Evolutionary conservation across 2,797 vertebrate species (phyloP).

Genomic region (Gallinago solitaria): DNA sequence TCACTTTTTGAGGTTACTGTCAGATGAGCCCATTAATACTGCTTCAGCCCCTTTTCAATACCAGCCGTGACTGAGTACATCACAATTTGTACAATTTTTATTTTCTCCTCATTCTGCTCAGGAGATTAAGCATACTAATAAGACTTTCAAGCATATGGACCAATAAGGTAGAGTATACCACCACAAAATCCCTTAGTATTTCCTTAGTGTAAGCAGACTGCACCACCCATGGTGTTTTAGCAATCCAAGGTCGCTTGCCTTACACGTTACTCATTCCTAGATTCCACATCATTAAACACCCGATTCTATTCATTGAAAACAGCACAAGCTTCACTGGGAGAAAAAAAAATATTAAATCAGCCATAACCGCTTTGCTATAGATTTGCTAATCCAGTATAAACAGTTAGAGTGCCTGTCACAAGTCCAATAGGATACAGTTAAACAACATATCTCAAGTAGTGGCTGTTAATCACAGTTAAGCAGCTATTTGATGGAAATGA

Average conservation of each 20-base stretch:
- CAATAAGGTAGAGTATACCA: not conserved
- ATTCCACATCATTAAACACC: not conserved
- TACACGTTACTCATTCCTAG: not conserved
- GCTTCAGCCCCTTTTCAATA: not conserved
- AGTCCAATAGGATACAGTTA: not conserved
- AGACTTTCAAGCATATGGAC: not conserved
- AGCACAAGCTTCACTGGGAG: not conserved
- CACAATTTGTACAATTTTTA: not conserved
- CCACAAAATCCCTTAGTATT: not conserved
- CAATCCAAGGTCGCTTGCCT: not conserved
- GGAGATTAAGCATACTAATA: not conserved
- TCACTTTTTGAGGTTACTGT: not conserved
- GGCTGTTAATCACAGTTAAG: not conserved
- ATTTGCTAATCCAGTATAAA: not conserved
- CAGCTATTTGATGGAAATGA: not conserved
- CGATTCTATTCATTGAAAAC: not conserved
- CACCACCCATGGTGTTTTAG: not conserved
- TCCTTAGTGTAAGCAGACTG: not conserved
- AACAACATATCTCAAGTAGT: not conserved
- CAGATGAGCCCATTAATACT: not conserved
- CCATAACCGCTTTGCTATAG: not conserved
- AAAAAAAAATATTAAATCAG: slow-evolving; percentile 9
- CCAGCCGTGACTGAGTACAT: not conserved
- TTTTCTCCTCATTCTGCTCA: not conserved
- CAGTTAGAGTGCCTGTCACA: not conserved